Conservation (phyloP, 1,140 invertebrate species). For the Nylanderia fulva region DNA sequence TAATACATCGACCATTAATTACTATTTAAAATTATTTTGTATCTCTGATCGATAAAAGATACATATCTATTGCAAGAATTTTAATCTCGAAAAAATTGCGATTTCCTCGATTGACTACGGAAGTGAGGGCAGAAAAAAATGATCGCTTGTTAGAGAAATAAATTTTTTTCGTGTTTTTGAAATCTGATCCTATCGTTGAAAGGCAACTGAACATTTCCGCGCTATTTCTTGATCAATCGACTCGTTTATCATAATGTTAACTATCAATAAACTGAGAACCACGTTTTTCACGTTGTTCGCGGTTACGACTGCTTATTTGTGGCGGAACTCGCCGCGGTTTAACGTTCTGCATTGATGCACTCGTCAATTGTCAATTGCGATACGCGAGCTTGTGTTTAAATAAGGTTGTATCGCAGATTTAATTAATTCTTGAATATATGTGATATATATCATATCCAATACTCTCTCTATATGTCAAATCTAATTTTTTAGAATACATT, state of each 20-base stretch:
- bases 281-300: slow-evolving; percentile 38
- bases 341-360: slow-evolving; percentile 51
- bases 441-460: neutral
- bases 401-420: neutral
- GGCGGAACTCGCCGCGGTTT: slow-evolving; percentile 42
- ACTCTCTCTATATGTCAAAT: neutral
- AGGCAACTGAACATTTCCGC: neutral
- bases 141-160: slow-evolving; percentile 4
- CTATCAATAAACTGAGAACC: slow-evolving; percentile 43
- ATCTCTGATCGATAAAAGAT: neutral
- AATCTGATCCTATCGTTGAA: neutral
- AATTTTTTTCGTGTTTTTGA: slow-evolving; percentile 36
- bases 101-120: neutral
- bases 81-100: slow-evolving; percentile 8
- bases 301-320: slow-evolving; percentile 45
- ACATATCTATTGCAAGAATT: neutral
- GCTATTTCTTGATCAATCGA: slow-evolving; percentile 8
- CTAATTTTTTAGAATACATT: neutral
- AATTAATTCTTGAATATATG: neutral
- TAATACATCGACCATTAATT: neutral
- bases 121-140: neutral
- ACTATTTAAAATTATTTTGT: neutral
- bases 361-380: slow-evolving; percentile 35
- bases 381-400: slow-evolving; percentile 2
- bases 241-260: slow-evolving; percentile 35